Evolutionary conservation across 2,888 invertebrate genomes (phyloP).

Genomic region (Urechis unicinctus): DNA sequence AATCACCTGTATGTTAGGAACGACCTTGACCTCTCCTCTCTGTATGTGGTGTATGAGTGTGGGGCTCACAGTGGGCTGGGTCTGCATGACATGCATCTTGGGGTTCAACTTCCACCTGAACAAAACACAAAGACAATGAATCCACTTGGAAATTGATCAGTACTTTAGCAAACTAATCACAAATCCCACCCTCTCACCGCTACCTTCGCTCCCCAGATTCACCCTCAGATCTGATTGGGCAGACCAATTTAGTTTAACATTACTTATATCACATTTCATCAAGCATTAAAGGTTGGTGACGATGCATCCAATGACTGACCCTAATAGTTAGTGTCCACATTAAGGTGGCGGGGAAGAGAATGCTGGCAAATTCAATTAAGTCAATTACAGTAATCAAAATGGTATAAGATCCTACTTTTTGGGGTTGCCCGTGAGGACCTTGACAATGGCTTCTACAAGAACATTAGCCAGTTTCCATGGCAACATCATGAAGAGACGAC

Average conservation of each 20-base stretch:
- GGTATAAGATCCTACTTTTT: too few relatives aligned
- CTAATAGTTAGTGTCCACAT: too few relatives aligned
- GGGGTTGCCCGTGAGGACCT: constrained; percentile 33
- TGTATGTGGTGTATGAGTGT: constrained; percentile 45
- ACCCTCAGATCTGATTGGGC: too few relatives aligned
- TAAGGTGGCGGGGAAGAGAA: too few relatives aligned
- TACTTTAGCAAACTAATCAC: constrained; percentile 24
- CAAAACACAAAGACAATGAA: too few relatives aligned
- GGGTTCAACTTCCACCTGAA: constrained; percentile 45
- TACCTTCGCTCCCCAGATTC: too few relatives aligned
- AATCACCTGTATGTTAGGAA: constrained; percentile 39
- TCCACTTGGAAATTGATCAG: constrained; percentile 37
- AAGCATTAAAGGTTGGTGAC: too few relatives aligned
- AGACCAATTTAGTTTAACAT: too few relatives aligned
- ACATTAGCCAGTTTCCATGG: constrained; percentile 32
- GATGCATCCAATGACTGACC: too few relatives aligned
- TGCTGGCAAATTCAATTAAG: constrained; percentile 43
- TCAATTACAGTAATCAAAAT: too few relatives aligned
- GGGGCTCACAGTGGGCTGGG: constrained; percentile 44
- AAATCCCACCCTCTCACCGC: too few relatives aligned
- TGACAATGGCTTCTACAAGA: constrained; percentile 34
- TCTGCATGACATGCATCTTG: constrained; percentile 39
- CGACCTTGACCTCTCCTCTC: constrained; percentile 32
- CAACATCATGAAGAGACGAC: constrained; percentile 32
- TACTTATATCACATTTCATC: too few relatives aligned